phyloP scores from a whole-genome alignment of 2,888 invertebrate genomes.

The Clepsis dumicolana region DNA sequence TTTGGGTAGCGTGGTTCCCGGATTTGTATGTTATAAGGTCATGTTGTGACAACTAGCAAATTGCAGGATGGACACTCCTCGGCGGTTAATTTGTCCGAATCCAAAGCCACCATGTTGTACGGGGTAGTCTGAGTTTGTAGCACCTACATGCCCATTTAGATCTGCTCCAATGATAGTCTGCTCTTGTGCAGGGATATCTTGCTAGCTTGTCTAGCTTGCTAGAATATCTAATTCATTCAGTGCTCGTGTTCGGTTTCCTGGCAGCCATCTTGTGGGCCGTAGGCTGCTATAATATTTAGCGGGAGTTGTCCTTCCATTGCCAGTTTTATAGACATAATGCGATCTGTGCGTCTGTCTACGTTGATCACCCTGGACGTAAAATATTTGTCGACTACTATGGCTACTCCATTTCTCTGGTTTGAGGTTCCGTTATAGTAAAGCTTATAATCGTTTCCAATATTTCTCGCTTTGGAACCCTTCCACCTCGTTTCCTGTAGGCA shows the following conservation, averaged over 20 bases:
- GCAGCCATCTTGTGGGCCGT: slow-evolving; percentile 44
- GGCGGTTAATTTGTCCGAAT: too few relatives aligned
- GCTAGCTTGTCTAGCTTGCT: too few relatives aligned
- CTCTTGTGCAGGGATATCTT: background rate
- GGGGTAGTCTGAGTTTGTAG: too few relatives aligned
- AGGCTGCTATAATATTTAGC: slow-evolving; percentile 43
- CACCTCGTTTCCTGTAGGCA: slow-evolving; percentile 47
- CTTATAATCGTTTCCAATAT: background rate
- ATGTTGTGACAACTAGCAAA: slow-evolving; percentile 11
- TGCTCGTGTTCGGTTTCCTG: slow-evolving; percentile 31
- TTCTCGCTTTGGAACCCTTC: background rate
- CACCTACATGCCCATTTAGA: slow-evolving; percentile 37
- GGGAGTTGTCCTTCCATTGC: slow-evolving; percentile 40
- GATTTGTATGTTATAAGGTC: slow-evolving; percentile 30
- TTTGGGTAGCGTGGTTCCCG: slow-evolving; percentile 9
- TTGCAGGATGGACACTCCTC: too few relatives aligned
- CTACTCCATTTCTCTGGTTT: slow-evolving; percentile 39
- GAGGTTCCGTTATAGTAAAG: background rate
- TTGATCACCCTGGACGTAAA: slow-evolving; percentile 40
- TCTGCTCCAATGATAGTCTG: slow-evolving; percentile 27
- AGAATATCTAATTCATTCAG: slow-evolving; percentile 44
- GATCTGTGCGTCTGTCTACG: slow-evolving; percentile 39
- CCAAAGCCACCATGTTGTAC: too few relatives aligned
- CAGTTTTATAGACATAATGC: slow-evolving; percentile 44
- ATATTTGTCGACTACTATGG: slow-evolving; percentile 32